Evolutionary conservation across 1,140 invertebrate genomes (phyloP).

Genomic region (Leptinotarsa undecemlineata): DNA sequence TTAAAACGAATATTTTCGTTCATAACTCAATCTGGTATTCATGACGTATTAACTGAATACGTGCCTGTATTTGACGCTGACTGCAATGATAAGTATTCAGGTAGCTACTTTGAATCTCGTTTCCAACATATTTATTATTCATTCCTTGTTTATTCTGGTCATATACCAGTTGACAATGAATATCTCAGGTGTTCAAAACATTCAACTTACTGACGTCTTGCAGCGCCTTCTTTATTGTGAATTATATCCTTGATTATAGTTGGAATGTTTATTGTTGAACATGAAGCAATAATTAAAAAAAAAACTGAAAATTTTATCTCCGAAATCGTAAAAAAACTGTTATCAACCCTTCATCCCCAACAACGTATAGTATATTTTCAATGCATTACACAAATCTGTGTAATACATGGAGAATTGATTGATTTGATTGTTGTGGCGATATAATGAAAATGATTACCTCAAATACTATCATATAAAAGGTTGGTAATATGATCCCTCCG

Average conservation of each 20-base stretch:
- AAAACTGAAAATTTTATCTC: too few relatives aligned
- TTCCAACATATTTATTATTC: background rate
- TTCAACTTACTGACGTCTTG: background rate
- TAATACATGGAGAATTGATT: too few relatives aligned
- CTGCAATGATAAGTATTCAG: background rate
- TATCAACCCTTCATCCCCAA: too few relatives aligned
- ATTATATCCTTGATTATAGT: slow-evolving; percentile 1
- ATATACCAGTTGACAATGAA: background rate
- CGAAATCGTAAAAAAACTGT: too few relatives aligned
- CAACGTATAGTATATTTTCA: too few relatives aligned
- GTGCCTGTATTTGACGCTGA: background rate
- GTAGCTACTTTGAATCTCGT: background rate
- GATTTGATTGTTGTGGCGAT: too few relatives aligned
- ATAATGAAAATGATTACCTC: too few relatives aligned
- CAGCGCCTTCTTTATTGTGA: background rate
- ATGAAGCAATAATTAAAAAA: too few relatives aligned
- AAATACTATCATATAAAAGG: too few relatives aligned
- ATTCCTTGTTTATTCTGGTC: background rate
- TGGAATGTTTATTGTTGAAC: background rate
- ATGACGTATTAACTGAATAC: background rate
- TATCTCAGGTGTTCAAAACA: background rate
- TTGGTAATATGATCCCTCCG: too few relatives aligned
- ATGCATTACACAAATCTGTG: too few relatives aligned
- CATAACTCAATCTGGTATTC: background rate
- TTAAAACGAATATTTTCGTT: too few relatives aligned